These are phyloP conservation scores for Subanguina moxae DNA, from an alignment of 1,140 invertebrate genomes.

Conservation along the genomic window DNA sequence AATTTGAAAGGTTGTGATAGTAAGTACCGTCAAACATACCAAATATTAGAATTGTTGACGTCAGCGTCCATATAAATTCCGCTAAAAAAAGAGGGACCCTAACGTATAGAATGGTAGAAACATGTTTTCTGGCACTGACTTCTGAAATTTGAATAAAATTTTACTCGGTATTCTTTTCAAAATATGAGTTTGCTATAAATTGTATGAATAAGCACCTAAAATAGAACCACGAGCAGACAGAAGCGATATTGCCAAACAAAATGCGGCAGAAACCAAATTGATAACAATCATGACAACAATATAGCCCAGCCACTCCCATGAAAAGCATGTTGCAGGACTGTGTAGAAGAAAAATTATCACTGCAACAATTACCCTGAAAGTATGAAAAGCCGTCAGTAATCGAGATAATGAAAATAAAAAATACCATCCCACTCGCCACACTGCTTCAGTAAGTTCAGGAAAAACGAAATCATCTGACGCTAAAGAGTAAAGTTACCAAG, in stretches of 20 bases:
- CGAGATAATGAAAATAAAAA: neutral
- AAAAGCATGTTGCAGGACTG: constrained; percentile 42
- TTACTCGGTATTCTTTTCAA: neutral
- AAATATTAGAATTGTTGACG: constrained; percentile 42
- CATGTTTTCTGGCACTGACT: constrained; percentile 27
- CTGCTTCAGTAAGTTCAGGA: constrained; percentile 49
- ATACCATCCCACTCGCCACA: constrained; percentile 35
- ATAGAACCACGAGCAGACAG: constrained; percentile 50
- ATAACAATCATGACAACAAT: constrained; percentile 35
- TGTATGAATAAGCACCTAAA: constrained; percentile 17
- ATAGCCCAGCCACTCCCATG: constrained; percentile 33
- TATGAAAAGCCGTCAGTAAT: neutral
- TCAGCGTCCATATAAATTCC: constrained; percentile 49
- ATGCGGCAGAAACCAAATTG: constrained; percentile 39
- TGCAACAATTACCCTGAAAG: constrained; percentile 38
- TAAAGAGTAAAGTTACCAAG: no score
- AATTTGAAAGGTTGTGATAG: no score
- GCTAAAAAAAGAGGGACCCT: constrained; percentile 52
- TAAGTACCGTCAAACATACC: no score
- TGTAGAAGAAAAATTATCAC: constrained; percentile 49
- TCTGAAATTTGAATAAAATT: no score
- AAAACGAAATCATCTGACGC: constrained; percentile 47
- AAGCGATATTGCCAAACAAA: constrained; percentile 31
- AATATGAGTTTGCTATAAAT: no score
- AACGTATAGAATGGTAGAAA: constrained; percentile 45